Evolutionary conservation across 1,140 invertebrate genomes (phyloP), one percentile per base, ranked within the genome.

Genomic region (Bombus affinis): DNA sequence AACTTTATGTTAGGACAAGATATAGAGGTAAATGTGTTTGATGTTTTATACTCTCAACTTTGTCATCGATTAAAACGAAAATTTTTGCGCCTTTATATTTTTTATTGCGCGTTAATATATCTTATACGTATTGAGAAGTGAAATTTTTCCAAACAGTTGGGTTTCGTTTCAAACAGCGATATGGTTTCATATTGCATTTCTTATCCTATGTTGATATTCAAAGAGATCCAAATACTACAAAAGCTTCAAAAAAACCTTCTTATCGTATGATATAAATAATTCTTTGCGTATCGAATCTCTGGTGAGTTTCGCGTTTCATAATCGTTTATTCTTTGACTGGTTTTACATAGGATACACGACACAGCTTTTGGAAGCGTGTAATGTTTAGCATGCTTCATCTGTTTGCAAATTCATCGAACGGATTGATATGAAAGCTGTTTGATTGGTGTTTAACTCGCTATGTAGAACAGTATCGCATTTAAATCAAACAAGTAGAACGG

Each of bases 401-500:
- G 68, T 70, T 59, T 59, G 35, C 53, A 39, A 59, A 39, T 76
- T 53, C 25, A n/a, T 15, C 6, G 53, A 39, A n/a, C n/a, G n/a
- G 53, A 73, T 73, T 42, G 71, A 42, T 42, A 32, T 6, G 39
- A 42, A 73, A 42, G 53, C 47, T 59, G 25, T 18, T 76, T 18
- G 35, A 10, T n/a, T 15, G 35, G 13, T 76, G 47, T 76, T 76
- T 59, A 59, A 76, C 35, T n/a, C 25, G 32, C 22, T 37, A 37
- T 2, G 32, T 10, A 12, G 37, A 65, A 39, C 32, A 22, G 25
- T 35, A 68, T 9, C 18, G 77, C 6, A 37, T 42, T 59, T 32
- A 70, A 47, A 39, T 32, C 35, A 42, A 71, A 81, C 39, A 53
- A 81, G 79, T 81, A 72, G 79, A 57, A 81, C 28, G 22, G 28